phyloP scores from a whole-genome alignment of 1,140 invertebrate species.

The Zaprionus tsacasi region DNA sequence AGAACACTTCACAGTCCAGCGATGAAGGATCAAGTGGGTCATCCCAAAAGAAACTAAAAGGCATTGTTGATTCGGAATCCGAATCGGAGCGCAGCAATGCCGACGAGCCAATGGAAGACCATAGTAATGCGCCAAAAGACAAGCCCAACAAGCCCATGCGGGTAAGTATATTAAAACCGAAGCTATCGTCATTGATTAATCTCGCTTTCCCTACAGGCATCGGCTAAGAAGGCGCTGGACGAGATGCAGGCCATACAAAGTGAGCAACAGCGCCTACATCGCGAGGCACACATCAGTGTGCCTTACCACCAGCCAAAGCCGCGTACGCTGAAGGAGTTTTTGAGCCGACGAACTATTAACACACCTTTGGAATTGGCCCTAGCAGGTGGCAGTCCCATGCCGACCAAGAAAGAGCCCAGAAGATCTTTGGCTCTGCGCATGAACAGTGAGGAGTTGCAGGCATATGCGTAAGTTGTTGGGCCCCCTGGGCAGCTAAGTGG shows the following conservation, averaged over 20 bases:
- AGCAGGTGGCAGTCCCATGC: slow-evolving; percentile 72
- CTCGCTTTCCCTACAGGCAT: slow-evolving; percentile 68
- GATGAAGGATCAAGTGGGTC: slow-evolving; percentile 2
- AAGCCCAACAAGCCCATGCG: slow-evolving; percentile 52
- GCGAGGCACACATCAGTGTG: slow-evolving; percentile 87
- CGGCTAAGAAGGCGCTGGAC: slow-evolving; percentile 83
- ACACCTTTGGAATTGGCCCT: slow-evolving; percentile 71
- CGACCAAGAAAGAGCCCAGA: slow-evolving; percentile 52
- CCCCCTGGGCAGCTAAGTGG: neutral
- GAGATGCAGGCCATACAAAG: slow-evolving; percentile 84
- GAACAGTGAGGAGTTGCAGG: slow-evolving; percentile 83
- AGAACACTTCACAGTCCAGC: slow-evolving; percentile 9
- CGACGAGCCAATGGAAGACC: slow-evolving; percentile 36
- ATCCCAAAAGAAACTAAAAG: slow-evolving; percentile 45
- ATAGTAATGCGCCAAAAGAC: neutral
- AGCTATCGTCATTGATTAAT: neutral
- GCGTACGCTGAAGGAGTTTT: slow-evolving; percentile 88
- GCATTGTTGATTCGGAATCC: slow-evolving; percentile 67
- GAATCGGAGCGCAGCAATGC: slow-evolving; percentile 44
- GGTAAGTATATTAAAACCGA: slow-evolving; percentile 24
- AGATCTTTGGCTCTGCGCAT: slow-evolving; percentile 84
- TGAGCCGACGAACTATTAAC: slow-evolving; percentile 83
- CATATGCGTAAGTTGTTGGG: slow-evolving; percentile 84
- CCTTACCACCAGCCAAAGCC: slow-evolving; percentile 91
- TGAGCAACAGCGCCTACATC: slow-evolving; percentile 87